phyloP scores from a whole-genome alignment of 2,797 vertebrate species.

The Delichon dasypus region DNA sequence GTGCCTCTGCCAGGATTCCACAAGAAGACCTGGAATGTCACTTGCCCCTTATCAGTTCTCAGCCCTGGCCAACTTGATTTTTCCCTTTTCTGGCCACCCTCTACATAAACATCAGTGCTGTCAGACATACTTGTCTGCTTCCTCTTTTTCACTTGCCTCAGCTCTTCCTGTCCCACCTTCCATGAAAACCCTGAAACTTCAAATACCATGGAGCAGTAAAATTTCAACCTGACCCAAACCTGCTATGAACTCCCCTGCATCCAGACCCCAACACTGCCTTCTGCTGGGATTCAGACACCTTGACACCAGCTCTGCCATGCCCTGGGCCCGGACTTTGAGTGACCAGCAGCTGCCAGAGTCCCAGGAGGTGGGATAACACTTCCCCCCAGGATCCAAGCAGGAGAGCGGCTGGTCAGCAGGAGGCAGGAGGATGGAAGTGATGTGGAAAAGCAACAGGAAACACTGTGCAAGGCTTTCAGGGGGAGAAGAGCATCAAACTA shows the following conservation, averaged over 20 bases:
- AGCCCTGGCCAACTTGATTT: not conserved
- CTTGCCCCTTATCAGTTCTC: not conserved
- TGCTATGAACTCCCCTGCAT: not conserved
- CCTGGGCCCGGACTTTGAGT: rapidly evolving
- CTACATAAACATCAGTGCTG: not conserved
- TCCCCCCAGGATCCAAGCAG: not conserved
- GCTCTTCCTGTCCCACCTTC: not conserved
- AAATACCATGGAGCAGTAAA: not conserved
- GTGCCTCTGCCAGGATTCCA: not conserved
- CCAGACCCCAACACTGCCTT: not conserved
- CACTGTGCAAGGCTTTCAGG: not conserved
- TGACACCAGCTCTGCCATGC: not conserved
- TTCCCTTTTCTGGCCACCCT: not conserved
- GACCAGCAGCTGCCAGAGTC: not conserved
- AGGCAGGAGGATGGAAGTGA: not conserved
- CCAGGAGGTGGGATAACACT: not conserved
- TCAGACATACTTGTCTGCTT: not conserved
- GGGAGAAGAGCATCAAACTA: not conserved
- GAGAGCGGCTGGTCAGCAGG: rapidly evolving
- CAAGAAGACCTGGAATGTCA: not conserved
- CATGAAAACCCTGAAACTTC: not conserved
- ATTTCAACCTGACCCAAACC: not conserved
- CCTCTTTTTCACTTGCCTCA: not conserved
- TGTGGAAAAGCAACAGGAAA: not conserved
- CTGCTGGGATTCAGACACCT: not conserved